Evolutionary conservation across 2,797 vertebrate species (phyloP).

Genomic region (Enteromius argenteus): DNA sequence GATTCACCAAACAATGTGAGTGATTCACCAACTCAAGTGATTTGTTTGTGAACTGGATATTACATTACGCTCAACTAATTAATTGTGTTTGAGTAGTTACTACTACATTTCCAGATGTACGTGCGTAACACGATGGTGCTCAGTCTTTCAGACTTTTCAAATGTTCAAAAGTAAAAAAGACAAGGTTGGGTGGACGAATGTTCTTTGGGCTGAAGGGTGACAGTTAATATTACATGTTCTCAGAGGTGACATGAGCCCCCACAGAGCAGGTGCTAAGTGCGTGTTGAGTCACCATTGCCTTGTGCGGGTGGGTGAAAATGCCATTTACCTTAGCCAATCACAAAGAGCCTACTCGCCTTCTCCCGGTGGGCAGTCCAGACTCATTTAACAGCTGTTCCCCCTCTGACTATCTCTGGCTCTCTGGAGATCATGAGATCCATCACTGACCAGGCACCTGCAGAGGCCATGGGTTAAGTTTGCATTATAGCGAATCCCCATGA

Average conservation of each 20-base stretch:
- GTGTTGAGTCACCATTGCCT: constrained; percentile 73
- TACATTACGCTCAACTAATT: neutral
- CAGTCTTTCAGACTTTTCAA: constrained; percentile 1
- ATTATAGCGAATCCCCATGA: constrained; percentile 75
- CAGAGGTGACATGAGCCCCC: constrained; percentile 63
- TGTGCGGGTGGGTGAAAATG: constrained; percentile 72
- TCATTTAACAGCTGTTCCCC: constrained; percentile 59
- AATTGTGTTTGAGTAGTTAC: neutral
- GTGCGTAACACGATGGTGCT: neutral
- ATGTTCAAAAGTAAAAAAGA: constrained; percentile 13
- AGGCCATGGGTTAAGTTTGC: constrained; percentile 70
- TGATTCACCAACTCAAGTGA: neutral
- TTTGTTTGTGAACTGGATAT: neutral
- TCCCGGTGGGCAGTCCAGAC: constrained; percentile 63
- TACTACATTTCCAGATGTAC: neutral
- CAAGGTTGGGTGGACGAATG: constrained; percentile 40
- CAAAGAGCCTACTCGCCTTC: constrained; percentile 53
- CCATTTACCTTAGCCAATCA: constrained; percentile 67
- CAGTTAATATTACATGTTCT: constrained; percentile 72
- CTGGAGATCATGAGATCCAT: constrained; percentile 69
- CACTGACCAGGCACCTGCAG: constrained; percentile 67
- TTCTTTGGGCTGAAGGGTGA: constrained; percentile 63
- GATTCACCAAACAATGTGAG: neutral
- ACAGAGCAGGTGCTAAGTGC: constrained; percentile 67
- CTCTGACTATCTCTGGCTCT: constrained; percentile 55